phyloP scores from a whole-genome alignment of 2,888 invertebrate genomes.

The Ptilodon capucinus region DNA sequence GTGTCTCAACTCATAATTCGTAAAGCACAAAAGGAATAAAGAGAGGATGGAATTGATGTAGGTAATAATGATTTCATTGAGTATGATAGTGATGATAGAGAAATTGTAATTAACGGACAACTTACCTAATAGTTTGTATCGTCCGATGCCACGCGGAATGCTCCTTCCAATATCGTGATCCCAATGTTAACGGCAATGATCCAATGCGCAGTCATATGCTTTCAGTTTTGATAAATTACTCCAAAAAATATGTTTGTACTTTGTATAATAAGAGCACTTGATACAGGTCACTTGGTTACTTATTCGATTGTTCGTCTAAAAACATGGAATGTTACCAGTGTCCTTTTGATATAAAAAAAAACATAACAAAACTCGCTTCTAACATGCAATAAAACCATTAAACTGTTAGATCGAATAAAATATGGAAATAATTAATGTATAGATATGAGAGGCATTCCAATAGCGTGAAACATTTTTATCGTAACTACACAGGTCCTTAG shows the following conservation, averaged over 20 bases:
- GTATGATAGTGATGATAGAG: too few relatives aligned
- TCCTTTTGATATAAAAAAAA: slow-evolving; percentile 54
- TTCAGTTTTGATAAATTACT: slow-evolving; percentile 37
- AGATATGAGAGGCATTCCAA: slow-evolving; percentile 25
- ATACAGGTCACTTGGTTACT: slow-evolving; percentile 42
- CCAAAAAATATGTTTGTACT: slow-evolving; percentile 48
- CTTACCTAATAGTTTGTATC: slow-evolving; percentile 76
- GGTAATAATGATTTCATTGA: too few relatives aligned
- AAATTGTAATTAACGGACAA: too few relatives aligned
- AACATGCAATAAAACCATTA: slow-evolving; percentile 41
- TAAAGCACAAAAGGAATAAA: too few relatives aligned
- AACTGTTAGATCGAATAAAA: slow-evolving; percentile 26
- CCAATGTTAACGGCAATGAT: slow-evolving; percentile 34
- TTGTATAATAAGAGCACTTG: slow-evolving; percentile 61
- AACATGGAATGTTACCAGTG: slow-evolving; percentile 36
- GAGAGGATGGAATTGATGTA: too few relatives aligned
- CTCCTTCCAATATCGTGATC: slow-evolving; percentile 39
- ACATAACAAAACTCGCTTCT: slow-evolving; percentile 23
- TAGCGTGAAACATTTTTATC: slow-evolving; percentile 34
- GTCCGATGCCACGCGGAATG: slow-evolving; percentile 62
- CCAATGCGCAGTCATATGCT: slow-evolving; percentile 37
- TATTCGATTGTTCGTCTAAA: slow-evolving; percentile 57
- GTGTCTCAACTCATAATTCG: too few relatives aligned
- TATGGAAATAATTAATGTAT: slow-evolving; percentile 23
- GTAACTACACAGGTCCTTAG: slow-evolving; percentile 41